phyloP scores from a whole-genome alignment of 2,113 vertebrate species.

The Oreotragus oreotragus region DNA sequence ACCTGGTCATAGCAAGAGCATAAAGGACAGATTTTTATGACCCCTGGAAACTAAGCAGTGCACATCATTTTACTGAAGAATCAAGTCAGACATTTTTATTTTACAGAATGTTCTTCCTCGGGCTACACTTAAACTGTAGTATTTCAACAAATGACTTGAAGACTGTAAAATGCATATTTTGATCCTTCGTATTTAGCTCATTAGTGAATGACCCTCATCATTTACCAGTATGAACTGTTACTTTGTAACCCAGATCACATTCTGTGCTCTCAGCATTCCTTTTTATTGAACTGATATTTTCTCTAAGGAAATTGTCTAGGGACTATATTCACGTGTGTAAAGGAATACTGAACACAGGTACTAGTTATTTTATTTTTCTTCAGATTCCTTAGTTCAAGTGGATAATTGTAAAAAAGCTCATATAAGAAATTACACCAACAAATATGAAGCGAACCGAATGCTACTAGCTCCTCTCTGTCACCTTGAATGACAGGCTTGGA shows the following conservation, averaged over 20 bases:
- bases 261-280: background rate
- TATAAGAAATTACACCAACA: background rate
- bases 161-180: background rate
- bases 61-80: slow-evolving; percentile 24
- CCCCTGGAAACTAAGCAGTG: background rate
- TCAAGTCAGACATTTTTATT: background rate
- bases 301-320: background rate
- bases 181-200: background rate
- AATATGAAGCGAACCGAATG: background rate
- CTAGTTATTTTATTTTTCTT: background rate
- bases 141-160: slow-evolving; percentile 28
- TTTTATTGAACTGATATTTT: slow-evolving; percentile 22
- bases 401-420: background rate
- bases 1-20: background rate
- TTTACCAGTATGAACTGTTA: background rate
- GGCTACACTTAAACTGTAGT: background rate
- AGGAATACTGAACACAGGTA: background rate
- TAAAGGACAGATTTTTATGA: slow-evolving; percentile 29
- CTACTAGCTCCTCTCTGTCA: background rate
- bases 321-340: background rate
- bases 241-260: background rate
- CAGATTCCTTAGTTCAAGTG: slow-evolving; percentile 17
- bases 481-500: background rate
- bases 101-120: background rate
- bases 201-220: background rate